Percentiles rank a stretch among this genome's conserved stretches.
Conservation (phyloP, 2,888 invertebrate species). For the Rhyacophila evoluta region DNA sequence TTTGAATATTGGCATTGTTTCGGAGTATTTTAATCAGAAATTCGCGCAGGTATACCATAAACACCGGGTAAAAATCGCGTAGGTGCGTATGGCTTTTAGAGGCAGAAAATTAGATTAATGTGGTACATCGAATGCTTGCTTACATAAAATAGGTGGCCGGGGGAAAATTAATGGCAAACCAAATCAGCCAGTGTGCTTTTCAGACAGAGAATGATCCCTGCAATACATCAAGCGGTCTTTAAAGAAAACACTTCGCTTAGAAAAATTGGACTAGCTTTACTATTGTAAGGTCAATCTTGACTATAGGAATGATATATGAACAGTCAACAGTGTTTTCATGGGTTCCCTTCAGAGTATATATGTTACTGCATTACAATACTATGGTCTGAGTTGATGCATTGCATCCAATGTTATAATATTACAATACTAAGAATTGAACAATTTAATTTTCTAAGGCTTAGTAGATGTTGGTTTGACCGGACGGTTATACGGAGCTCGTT, state of each 20-base stretch:
- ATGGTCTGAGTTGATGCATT: too few species aligned
- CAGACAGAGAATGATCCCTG: neutral
- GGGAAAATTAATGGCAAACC: neutral
- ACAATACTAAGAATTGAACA: too few species aligned
- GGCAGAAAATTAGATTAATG: conserved; percentile 6
- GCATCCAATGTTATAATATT: too few species aligned
- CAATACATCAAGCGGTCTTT: neutral
- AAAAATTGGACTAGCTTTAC: neutral
- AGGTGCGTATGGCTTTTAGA: conserved; percentile 8
- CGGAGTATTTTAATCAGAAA: too few species aligned
- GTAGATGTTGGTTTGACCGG: too few species aligned
- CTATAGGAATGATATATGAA: neutral
- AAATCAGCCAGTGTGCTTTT: conserved; percentile 8
- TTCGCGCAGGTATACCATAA: too few species aligned
- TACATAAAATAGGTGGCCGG: neutral
- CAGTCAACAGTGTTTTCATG: neutral
- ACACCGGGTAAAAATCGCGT: neutral
- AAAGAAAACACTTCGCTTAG: conserved; percentile 7
- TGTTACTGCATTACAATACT: too few species aligned
- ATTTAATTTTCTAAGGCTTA: too few species aligned
- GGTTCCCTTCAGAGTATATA: too few species aligned
- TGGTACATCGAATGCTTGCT: conserved; percentile 9
- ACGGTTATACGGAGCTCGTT: too few species aligned
- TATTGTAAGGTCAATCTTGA: neutral
- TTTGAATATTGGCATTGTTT: too few species aligned